phyloP scores from a whole-genome alignment of 2,888 invertebrate species.

The Mechanitis messenoides region DNA sequence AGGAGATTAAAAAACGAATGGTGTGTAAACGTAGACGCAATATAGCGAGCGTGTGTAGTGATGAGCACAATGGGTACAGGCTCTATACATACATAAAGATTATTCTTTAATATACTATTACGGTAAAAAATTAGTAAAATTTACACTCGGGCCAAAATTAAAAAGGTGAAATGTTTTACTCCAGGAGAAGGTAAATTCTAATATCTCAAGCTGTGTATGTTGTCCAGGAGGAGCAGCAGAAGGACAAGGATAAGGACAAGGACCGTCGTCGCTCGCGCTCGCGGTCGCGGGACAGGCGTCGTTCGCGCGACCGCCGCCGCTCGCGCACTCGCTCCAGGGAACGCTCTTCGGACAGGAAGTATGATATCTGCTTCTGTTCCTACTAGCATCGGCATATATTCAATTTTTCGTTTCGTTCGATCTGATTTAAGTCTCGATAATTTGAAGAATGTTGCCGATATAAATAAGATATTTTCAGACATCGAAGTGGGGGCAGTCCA shows the following conservation, averaged over 20 bases:
- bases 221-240: conserved; percentile 54
- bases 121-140: background rate
- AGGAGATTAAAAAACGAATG: conserved; percentile 94
- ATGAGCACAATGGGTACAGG: conserved; percentile 9
- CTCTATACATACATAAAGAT: too few relatives aligned
- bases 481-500: conserved; percentile 67
- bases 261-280: conserved; percentile 73
- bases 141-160: conserved; percentile 1
- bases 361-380: conserved; percentile 30
- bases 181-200: conserved; percentile 7
- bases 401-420: too few relatives aligned
- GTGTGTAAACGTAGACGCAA: conserved; percentile 59
- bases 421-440: too few relatives aligned
- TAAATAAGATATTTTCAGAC: conserved; percentile 37
- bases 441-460: too few relatives aligned
- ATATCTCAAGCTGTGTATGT: background rate
- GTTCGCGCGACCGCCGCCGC: conserved; percentile 41
- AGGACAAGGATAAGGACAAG: conserved; percentile 79
- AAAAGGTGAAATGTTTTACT: conserved; percentile 7
- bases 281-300: conserved; percentile 73
- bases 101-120: background rate
- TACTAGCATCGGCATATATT: too few relatives aligned
- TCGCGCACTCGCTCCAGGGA: conserved; percentile 59
- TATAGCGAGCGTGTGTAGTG: conserved; percentile 2
- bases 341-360: conserved; percentile 67